Evolutionary conservation across 2,888 invertebrate genomes (phyloP), one percentile per base, ranked within the genome.

Genomic region (Amphipoea oculea): DNA sequence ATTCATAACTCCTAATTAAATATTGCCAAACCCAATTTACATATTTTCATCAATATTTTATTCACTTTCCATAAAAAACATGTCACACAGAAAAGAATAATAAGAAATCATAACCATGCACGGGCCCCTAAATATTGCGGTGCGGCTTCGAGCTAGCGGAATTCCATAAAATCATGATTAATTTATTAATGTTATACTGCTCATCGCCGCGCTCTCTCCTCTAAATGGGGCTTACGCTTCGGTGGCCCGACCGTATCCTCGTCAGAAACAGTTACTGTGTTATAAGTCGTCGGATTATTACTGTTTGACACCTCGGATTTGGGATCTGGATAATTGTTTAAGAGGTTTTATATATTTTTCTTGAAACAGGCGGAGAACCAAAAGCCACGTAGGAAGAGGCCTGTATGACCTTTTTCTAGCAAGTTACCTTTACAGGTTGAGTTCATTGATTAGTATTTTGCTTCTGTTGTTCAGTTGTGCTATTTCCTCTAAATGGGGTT

Each of bases 151-250:
- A 90, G 91, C 92, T 94, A 95, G 95, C 94, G 96, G 96, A 96
- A 96, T 96, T 96, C 94, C 96, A 95, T 96, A 96, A 95, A 95
- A 95, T 95, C 94, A 95, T 96, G 95, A 96, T 96, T 96, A 96
- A 96, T 96, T 96, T 96, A 96, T 96, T 97, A 95, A 97, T 96
- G 94, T 95, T 92, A 96, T 95, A 96, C 96, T 91, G 93, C 92
- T 91, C 91, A 92, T 93, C 91, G 90, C 88, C 87, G 94, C 95
- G 94, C 95, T 95, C 96, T 96, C 96, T 96, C 95, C 89, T 92
- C 91, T 95, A 94, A 94, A 95, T 95, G 94, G 95, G 93, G 90
- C 94, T 94, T 91, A 94, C 95, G 96, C 95, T 94, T 93, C 93
- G 95, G 79, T 94, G 95, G 91, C 89, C 91, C 85, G 88, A 92